Percentiles rank a stretch among this genome's conserved stretches.
These are phyloP conservation scores for Heliconius eleuchia DNA, from an alignment of 1,140 invertebrate species.

Conservation along the genomic window DNA sequence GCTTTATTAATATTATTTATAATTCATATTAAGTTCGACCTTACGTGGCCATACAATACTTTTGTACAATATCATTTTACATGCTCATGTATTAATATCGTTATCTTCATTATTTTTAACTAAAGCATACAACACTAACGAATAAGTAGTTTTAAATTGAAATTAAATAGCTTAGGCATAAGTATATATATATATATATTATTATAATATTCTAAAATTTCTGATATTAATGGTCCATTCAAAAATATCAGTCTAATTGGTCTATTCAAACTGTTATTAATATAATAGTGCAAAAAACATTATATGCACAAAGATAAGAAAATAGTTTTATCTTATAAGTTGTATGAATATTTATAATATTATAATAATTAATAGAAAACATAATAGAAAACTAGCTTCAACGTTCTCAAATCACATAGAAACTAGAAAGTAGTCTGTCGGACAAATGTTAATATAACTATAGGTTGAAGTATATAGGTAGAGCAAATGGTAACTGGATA, in stretches of 20 bases:
- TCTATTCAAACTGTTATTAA: no score
- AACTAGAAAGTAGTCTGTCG: slow-evolving; percentile 20
- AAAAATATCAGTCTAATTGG: no score
- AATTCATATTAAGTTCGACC: neutral
- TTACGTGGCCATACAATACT: neutral
- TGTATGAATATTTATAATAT: neutral
- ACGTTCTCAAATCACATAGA: slow-evolving; percentile 19
- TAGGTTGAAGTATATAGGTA: neutral
- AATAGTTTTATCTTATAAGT: no score
- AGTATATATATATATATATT: no score
- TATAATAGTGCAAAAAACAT: no score
- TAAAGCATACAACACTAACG: neutral
- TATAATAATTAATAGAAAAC: neutral
- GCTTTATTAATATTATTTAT: neutral
- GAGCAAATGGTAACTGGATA: slow-evolving; percentile 21
- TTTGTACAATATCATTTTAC: neutral
- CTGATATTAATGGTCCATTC: no score
- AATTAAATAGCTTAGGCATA: no score
- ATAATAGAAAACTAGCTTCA: slow-evolving; percentile 3
- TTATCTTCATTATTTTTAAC: neutral
- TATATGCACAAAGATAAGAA: no score
- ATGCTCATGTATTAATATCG: neutral
- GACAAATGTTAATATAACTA: neutral
- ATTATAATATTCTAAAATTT: no score
- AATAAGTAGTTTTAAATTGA: neutral